Percentiles rank a stretch among this genome's conserved stretches.
These are phyloP conservation scores for Leuciscus idus DNA, from an alignment of 2,113 vertebrate genomes.

Conservation along the genomic window DNA sequence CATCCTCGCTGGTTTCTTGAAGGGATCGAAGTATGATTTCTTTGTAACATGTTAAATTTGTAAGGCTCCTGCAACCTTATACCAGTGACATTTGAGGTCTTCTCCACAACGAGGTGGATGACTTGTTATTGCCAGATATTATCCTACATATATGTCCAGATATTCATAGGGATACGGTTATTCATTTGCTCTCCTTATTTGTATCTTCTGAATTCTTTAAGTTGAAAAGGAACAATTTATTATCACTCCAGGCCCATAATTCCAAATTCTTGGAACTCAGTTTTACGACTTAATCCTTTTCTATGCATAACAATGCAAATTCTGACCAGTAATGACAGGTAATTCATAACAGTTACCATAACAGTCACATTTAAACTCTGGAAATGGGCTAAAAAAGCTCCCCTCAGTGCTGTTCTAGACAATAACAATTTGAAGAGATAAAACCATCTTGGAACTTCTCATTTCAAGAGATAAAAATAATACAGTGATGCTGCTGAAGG, in stretches of 20 bases:
- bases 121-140: conserved; percentile 19
- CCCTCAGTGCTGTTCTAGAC: neutral
- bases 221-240: neutral
- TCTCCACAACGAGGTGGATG: neutral
- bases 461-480: conserved; percentile 62
- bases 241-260: neutral
- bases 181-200: neutral
- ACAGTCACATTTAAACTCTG: neutral
- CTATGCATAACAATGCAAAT: neutral
- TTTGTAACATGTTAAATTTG: conserved; percentile 41
- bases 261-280: neutral
- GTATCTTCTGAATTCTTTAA: neutral
- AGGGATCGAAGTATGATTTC: conserved; percentile 43
- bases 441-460: conserved; percentile 25
- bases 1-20: conserved; percentile 29
- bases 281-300: neutral
- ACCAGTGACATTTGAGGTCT: conserved; percentile 42
- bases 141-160: neutral
- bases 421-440: neutral
- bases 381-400: neutral
- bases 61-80: conserved; percentile 44
- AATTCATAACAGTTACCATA: neutral
- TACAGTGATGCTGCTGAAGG: conserved; percentile 49
- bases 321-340: neutral
- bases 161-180: neutral